Percentiles rank a stretch among this genome's conserved stretches.
Evolutionary conservation across 1,140 invertebrate species (phyloP).

Genomic region (Andrena cerasifolii): DNA sequence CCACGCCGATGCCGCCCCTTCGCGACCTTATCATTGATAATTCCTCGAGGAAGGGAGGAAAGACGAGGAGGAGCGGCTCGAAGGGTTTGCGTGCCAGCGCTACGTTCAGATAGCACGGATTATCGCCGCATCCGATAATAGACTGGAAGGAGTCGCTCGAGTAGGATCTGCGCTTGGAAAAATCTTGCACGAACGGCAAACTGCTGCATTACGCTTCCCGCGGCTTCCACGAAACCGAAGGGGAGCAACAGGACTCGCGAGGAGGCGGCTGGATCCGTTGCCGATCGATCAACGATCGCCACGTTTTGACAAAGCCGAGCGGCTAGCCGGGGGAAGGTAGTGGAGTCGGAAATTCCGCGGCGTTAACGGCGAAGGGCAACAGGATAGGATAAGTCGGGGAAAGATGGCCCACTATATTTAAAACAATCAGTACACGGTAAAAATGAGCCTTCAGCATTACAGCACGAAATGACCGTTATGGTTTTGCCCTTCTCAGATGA

Average conservation of each 20-base stretch:
- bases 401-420: no score
- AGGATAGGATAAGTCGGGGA: no score
- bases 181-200: neutral
- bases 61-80: neutral
- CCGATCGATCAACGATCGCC: no score
- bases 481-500: no score
- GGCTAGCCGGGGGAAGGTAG: neutral
- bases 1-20: neutral
- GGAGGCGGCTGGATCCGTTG: no score
- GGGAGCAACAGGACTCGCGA: no score
- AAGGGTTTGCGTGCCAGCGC: constrained; percentile 30
- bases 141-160: neutral
- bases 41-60: constrained; percentile 9
- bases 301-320: constrained; percentile 4
- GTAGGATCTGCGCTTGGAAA: neutral
- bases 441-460: no score
- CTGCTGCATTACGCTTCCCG: no score
- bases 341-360: constrained; percentile 26
- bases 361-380: constrained; percentile 14
- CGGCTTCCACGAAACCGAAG: no score
- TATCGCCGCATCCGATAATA: constrained; percentile 55
- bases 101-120: constrained; percentile 37
- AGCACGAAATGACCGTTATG: no score
- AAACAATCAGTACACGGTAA: no score
- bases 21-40: constrained; percentile 59